phyloP scores from a whole-genome alignment of 37 sponge, comb jelly and placozoan species.

The Tethya wilhelma region DNA sequence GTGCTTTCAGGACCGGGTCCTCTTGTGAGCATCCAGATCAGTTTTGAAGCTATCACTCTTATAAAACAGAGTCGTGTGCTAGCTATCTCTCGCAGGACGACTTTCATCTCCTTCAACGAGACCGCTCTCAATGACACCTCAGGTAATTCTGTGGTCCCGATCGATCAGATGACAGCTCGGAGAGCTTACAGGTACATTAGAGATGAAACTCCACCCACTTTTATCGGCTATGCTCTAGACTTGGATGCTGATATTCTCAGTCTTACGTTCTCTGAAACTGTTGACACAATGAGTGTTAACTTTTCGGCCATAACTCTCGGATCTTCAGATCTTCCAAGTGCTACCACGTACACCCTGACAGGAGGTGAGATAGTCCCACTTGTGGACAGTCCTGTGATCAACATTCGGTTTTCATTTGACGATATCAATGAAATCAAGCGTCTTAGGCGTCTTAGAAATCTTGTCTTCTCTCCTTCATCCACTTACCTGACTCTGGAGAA shows the following conservation, averaged over 20 bases:
- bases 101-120: conserved; percentile 65
- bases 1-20: conserved; percentile 44
- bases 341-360: conserved; percentile 54
- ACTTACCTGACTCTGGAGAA: conserved; percentile 63
- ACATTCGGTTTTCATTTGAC: conserved; percentile 56
- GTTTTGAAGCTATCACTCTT: conserved; percentile 52
- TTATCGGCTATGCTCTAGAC: conserved; percentile 64
- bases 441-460: neutral
- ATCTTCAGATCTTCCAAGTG: conserved; percentile 22
- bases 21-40: conserved; percentile 37
- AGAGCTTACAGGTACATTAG: conserved; percentile 33
- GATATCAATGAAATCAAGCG: conserved; percentile 80
- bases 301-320: conserved; percentile 59
- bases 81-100: conserved; percentile 48
- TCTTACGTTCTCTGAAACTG: conserved; percentile 83
- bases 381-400: conserved; percentile 39
- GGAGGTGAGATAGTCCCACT: conserved; percentile 61
- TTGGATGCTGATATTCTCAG: conserved; percentile 56
- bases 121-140: conserved; percentile 69
- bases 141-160: conserved; percentile 58
- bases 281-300: conserved; percentile 50
- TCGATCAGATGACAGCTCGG: conserved; percentile 39
- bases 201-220: conserved; percentile 62
- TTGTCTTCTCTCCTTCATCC: conserved; percentile 25
- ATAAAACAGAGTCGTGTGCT: conserved; percentile 62